Conservation (phyloP, 2,113 vertebrate genomes). For the Actenoides hombroni region DNA sequence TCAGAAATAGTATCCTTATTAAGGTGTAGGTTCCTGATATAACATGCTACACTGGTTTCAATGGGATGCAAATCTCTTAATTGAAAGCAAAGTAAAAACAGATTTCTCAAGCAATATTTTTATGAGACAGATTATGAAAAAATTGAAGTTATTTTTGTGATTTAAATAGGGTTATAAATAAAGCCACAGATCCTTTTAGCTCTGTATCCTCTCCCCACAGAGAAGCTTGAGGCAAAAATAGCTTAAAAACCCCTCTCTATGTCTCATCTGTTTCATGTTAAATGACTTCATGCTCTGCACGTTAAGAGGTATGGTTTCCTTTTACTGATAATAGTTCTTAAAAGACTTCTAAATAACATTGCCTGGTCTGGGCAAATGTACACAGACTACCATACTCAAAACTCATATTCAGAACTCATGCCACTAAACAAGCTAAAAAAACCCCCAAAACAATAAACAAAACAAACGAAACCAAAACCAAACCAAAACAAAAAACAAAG, state of each 20-base stretch:
- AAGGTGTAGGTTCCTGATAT: neutral
- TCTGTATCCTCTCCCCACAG: neutral
- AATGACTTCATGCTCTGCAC: neutral
- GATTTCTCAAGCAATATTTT: neutral
- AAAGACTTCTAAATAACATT: slow-evolving; percentile 8
- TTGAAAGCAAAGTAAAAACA: neutral
- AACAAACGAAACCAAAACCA: too few relatives aligned
- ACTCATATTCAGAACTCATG: neutral
- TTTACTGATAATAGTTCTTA: neutral
- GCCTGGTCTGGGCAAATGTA: neutral
- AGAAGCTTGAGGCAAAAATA: slow-evolving; percentile 27
- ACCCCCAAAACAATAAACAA: too few relatives aligned
- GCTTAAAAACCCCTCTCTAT: neutral
- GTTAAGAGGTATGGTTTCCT: neutral
- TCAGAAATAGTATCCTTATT: neutral
- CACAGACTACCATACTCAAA: neutral
- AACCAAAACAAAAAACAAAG: neutral
- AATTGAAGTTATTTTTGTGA: neutral
- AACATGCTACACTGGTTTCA: neutral
- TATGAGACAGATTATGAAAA: neutral
- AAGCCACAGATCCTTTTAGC: slow-evolving; percentile 3
- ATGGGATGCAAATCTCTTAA: neutral
- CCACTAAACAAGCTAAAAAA: neutral
- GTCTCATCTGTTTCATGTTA: slow-evolving; percentile 20
- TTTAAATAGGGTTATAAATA: slow-evolving; percentile 42